phyloP scores from a whole-genome alignment of 2,888 invertebrate genomes.

The Athalia cordata region DNA sequence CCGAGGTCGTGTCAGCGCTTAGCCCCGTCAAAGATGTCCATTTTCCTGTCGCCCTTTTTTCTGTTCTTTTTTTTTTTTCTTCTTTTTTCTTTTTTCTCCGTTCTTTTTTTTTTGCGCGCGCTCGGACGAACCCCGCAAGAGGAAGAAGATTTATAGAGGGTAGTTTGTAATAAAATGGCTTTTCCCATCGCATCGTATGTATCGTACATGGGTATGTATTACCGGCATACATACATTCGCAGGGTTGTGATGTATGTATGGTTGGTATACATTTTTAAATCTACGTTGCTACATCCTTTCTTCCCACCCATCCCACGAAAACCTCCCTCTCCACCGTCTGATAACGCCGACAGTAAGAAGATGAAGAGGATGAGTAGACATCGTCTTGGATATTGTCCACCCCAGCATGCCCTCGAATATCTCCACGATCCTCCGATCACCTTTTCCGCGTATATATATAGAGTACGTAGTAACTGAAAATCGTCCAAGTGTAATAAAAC shows the following conservation, averaged over 20 bases:
- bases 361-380: neutral
- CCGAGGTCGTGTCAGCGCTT: constrained; percentile 47
- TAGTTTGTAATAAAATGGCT: constrained; percentile 55
- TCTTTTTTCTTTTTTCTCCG: constrained; percentile 50
- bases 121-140: constrained; percentile 38
- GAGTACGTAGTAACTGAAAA: neutral
- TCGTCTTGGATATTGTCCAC: constrained; percentile 21
- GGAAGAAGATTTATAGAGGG: constrained; percentile 54
- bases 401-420: neutral
- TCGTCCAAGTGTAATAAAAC: neutral
- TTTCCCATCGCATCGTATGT: neutral
- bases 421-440: neutral
- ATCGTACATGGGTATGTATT: neutral
- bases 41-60: constrained; percentile 53
- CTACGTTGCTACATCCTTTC: constrained; percentile 36
- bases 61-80: constrained; percentile 36
- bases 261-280: constrained; percentile 20
- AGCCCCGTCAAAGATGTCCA: constrained; percentile 54
- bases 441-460: neutral
- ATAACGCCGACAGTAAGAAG: neutral
- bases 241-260: neutral
- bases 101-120: constrained; percentile 20
- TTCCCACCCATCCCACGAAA: constrained; percentile 4
- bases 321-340: neutral
- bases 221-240: neutral